These are phyloP conservation scores for Pantherophis guttatus DNA, from an alignment of 2,113 vertebrate genomes.

Conservation along the genomic window DNA sequence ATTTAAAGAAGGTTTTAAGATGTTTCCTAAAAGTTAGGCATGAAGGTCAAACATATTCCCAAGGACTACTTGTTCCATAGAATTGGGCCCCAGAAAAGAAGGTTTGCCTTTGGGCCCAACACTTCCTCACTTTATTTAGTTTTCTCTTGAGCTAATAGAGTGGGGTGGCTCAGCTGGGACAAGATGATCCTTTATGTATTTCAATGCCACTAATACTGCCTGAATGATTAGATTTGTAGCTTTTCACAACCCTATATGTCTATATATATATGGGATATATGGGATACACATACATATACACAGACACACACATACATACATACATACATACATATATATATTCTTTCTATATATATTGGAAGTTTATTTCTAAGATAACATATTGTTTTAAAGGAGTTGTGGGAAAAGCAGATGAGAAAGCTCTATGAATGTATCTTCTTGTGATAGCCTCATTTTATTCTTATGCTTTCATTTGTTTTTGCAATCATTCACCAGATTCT, in stretches of 20 bases:
- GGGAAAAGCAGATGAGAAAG: constrained; percentile 10
- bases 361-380: neutral
- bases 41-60: neutral
- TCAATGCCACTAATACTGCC: neutral
- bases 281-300: too few relatives aligned
- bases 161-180: neutral
- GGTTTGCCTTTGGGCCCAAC: neutral
- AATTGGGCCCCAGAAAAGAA: neutral
- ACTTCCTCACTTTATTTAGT: neutral
- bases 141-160: neutral
- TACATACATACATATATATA: too few relatives aligned
- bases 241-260: neutral
- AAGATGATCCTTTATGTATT: neutral
- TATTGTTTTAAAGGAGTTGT: constrained; percentile 25
- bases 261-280: too few relatives aligned
- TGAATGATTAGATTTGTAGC: neutral
- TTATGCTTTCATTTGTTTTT: constrained; percentile 52
- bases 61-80: neutral
- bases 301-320: too few relatives aligned
- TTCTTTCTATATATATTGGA: too few relatives aligned
- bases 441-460: constrained; percentile 42
- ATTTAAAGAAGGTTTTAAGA: neutral
- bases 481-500: constrained; percentile 54
- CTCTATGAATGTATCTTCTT: constrained; percentile 7
- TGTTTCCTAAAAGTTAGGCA: neutral